phyloP scores from a whole-genome alignment of 1,140 invertebrate species.

The Chymomyza costata region DNA sequence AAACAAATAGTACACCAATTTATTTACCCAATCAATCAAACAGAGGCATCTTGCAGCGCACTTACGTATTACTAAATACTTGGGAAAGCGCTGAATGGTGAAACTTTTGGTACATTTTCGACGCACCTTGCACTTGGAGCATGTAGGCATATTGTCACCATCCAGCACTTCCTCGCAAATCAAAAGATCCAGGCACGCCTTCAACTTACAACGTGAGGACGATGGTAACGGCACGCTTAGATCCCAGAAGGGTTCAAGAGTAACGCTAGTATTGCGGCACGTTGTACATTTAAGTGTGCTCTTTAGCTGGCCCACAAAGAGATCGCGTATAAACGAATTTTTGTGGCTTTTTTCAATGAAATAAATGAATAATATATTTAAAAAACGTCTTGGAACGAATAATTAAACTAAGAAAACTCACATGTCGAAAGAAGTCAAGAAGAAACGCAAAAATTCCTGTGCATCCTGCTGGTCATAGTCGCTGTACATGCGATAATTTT shows the following conservation, averaged over 20 bases:
- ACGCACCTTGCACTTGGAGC: constrained; percentile 92
- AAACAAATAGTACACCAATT: constrained; percentile 10
- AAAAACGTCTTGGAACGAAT: no score
- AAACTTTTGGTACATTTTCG: constrained; percentile 95
- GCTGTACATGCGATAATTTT: constrained; percentile 75
- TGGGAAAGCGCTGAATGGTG: constrained; percentile 94
- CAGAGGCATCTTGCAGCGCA: no score
- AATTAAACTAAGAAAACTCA: no score
- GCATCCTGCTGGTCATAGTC: constrained; percentile 83
- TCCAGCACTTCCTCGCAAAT: constrained; percentile 94
- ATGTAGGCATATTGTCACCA: constrained; percentile 95
- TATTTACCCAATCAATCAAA: neutral
- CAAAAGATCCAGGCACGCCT: constrained; percentile 92
- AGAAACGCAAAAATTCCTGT: constrained; percentile 90
- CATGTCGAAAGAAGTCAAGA: no score
- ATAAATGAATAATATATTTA: constrained; percentile 2
- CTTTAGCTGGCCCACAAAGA: constrained; percentile 96
- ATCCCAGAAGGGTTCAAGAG: constrained; percentile 97
- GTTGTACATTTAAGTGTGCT: constrained; percentile 92
- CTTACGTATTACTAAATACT: constrained; percentile 91
- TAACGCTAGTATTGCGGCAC: constrained; percentile 93
- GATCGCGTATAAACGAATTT: constrained; percentile 92
- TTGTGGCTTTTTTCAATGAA: constrained; percentile 85
- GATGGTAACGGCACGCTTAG: constrained; percentile 88
- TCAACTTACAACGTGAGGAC: constrained; percentile 83